Conservation (phyloP, 2,113 vertebrate genomes). For the Bubalus kerabau region DNA sequence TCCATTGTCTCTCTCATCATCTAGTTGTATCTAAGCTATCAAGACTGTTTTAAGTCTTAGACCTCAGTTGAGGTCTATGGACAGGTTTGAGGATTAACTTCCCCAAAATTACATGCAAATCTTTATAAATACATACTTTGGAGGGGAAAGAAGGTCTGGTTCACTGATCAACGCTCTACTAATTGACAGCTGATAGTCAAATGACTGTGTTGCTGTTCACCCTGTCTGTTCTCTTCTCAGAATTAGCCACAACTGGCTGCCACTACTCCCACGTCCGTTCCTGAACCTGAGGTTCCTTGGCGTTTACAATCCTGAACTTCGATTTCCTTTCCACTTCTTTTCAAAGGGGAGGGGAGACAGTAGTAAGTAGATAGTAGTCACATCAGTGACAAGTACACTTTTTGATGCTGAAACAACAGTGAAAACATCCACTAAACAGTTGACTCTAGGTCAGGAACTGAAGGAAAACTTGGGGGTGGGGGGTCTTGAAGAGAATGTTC, state of each 20-base stretch:
- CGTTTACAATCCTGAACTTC: not conserved
- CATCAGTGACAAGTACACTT: not conserved
- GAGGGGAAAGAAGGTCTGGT: not conserved
- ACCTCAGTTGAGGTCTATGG: not conserved
- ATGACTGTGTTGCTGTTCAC: not conserved
- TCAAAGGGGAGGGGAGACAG: not conserved
- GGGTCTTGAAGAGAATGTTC: not conserved
- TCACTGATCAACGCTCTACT: not conserved
- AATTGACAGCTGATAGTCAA: not conserved
- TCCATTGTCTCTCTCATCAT: not conserved
- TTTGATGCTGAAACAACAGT: not conserved
- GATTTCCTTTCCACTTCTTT: not conserved
- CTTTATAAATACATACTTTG: not conserved
- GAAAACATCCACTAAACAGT: not conserved
- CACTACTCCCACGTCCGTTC: not conserved
- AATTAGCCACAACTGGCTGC: not conserved
- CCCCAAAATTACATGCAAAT: not conserved
- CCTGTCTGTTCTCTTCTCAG: not conserved
- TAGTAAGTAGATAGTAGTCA: not conserved
- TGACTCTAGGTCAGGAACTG: not conserved
- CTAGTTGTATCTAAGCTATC: not conserved
- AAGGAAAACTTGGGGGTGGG: not conserved
- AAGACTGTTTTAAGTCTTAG: conserved; percentile 1
- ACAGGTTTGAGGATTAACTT: not conserved
- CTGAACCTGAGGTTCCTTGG: not conserved